A percentile compares a stretch with the other conserved stretches of the same genome.
Conservation (phyloP, 2,888 invertebrate species). For the Diabrotica balteata region DNA sequence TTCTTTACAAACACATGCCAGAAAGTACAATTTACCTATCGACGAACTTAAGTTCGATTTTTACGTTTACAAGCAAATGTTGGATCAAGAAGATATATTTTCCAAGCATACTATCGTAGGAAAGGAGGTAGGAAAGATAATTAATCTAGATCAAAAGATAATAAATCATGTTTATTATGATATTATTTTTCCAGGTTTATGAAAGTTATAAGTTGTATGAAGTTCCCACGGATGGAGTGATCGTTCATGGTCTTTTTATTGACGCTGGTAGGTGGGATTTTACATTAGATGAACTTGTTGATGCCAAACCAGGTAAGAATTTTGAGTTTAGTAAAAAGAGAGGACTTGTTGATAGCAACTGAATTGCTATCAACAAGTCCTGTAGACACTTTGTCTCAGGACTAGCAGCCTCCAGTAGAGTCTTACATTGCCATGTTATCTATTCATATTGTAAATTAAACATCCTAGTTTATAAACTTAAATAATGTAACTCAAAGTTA, state of each 20-base stretch:
- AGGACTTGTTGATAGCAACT: no score
- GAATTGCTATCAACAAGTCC: no score
- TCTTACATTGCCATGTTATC: no score
- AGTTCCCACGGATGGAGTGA: slow-evolving; percentile 71
- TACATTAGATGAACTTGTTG: slow-evolving; percentile 70
- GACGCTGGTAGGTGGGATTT: slow-evolving; percentile 90
- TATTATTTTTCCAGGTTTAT: slow-evolving; percentile 49
- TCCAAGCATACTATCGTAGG: slow-evolving; percentile 56
- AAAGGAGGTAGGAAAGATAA: slow-evolving; percentile 48
- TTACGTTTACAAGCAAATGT: slow-evolving; percentile 63
- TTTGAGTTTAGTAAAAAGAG: no score
- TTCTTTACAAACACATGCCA: slow-evolving; percentile 86
- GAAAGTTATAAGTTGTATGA: slow-evolving; percentile 64
- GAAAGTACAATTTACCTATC: slow-evolving; percentile 85
- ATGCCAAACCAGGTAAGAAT: slow-evolving; percentile 73
- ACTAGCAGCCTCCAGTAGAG: no score
- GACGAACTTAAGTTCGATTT: slow-evolving; percentile 87
- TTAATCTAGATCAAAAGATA: not conserved
- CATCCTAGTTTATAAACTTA: no score
- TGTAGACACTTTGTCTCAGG: no score
- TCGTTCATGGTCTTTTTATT: slow-evolving; percentile 82
- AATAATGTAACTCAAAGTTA: no score
- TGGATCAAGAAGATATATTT: slow-evolving; percentile 75
- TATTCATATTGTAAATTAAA: no score
- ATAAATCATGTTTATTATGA: slow-evolving; percentile 5